phyloP scores from a whole-genome alignment of 2,888 invertebrate genomes.

The Cheilosia soror region DNA sequence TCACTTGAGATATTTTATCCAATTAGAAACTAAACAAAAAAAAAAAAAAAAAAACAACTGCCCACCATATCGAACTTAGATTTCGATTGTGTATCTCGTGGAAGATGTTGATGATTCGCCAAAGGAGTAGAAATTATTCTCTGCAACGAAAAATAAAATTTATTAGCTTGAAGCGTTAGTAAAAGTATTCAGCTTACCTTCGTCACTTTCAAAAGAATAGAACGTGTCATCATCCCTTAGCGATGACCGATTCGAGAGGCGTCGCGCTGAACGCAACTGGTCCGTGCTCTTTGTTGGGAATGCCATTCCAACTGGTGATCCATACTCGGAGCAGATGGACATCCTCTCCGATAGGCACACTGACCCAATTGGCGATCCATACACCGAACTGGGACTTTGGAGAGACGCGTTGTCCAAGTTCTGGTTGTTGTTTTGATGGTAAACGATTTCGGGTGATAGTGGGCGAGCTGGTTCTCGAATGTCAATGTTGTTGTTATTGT shows the following conservation, averaged over 20 bases:
- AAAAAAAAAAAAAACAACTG: not conserved
- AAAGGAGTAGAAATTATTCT: conserved; percentile 71
- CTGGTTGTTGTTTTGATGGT: conserved; percentile 2
- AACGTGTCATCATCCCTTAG: conserved; percentile 82
- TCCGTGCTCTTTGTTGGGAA: conserved; percentile 76
- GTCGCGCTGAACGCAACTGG: conserved; percentile 44
- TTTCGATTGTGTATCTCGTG: conserved; percentile 59
- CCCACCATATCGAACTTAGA: conserved; percentile 22
- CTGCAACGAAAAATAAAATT: conserved; percentile 27
- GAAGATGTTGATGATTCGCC: conserved; percentile 60
- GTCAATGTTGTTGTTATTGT: conserved; percentile 57
- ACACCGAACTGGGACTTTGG: conserved; percentile 78
- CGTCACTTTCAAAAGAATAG: conserved; percentile 83
- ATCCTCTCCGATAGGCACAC: conserved; percentile 77
- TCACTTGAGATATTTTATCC: conserved; percentile 27
- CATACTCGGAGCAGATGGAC: conserved; percentile 80
- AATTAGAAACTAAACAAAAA: not conserved
- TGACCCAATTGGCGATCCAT: conserved; percentile 80
- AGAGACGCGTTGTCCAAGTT: conserved; percentile 47
- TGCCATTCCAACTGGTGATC: conserved; percentile 79
- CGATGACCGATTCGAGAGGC: conserved; percentile 79
- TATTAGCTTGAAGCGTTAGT: not conserved
- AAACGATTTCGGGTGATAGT: conserved; percentile 32
- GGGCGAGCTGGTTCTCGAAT: conserved; percentile 77
- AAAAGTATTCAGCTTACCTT: conserved; percentile 77